Conservation (phyloP, 2,888 invertebrate species). For the Rhagonycha fulva region DNA sequence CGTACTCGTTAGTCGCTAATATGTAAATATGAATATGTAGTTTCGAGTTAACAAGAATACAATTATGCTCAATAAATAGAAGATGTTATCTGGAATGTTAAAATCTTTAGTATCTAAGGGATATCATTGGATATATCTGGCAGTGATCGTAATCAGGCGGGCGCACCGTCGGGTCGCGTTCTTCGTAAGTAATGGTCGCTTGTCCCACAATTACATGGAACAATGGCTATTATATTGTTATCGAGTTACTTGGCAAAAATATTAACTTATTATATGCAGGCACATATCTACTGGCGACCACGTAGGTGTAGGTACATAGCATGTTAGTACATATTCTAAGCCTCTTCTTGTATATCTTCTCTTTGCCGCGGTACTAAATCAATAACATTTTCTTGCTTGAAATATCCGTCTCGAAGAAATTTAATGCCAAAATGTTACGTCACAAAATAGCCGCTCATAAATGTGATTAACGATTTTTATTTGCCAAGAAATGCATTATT, state of each 20-base stretch:
- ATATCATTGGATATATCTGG: conserved; percentile 45
- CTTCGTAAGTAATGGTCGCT: conserved; percentile 52
- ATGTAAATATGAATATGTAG: conserved; percentile 1
- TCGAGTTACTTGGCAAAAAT: conserved; percentile 54
- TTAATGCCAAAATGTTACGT: neutral
- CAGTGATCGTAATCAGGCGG: conserved; percentile 49
- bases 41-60: conserved; percentile 43
- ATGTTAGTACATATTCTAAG: conserved; percentile 40
- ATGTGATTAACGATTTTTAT: neutral
- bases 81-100: conserved; percentile 46
- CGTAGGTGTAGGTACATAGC: conserved; percentile 47
- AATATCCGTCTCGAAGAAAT: too few species aligned
- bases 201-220: conserved; percentile 55
- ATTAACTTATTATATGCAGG: conserved; percentile 55
- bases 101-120: conserved; percentile 43
- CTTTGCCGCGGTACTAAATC: conserved; percentile 25
- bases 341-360: conserved; percentile 31
- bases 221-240: conserved; percentile 57
- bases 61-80: conserved; percentile 54
- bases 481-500: neutral
- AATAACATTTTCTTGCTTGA: neutral
- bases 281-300: conserved; percentile 39
- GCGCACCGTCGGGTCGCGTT: conserved; percentile 42
- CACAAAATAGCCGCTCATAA: neutral
- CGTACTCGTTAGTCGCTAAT: neutral